A percentile compares a stretch with the other conserved stretches of the same genome.
Conservation (phyloP, 1,140 invertebrate genomes). For the Vollenhovia emeryi region DNA sequence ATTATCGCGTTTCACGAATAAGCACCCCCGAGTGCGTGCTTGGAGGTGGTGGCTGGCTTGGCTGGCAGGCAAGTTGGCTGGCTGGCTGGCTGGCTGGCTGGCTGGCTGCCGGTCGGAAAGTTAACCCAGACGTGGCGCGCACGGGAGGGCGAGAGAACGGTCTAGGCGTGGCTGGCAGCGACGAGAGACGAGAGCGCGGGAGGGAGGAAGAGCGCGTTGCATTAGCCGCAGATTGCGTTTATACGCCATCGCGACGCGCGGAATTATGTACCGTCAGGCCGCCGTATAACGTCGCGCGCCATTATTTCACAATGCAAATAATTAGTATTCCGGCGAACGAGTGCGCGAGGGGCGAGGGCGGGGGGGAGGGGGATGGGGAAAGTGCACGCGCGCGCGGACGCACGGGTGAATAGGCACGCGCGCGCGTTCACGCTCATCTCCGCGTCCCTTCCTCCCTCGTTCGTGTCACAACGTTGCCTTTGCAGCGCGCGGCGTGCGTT, state of each 20-base stretch:
- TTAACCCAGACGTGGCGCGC: constrained; percentile 46
- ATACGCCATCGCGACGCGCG: constrained; percentile 61
- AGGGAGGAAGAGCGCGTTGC: constrained; percentile 46
- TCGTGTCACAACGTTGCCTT: constrained; percentile 40
- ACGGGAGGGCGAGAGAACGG: constrained; percentile 33
- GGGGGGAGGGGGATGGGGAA: background rate
- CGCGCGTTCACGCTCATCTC: constrained; percentile 2
- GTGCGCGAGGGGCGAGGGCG: background rate
- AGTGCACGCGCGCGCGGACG: background rate
- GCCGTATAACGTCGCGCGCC: constrained; percentile 38
- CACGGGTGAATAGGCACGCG: constrained; percentile 44
- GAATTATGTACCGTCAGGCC: constrained; percentile 67
- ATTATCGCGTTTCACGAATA: constrained; percentile 74
- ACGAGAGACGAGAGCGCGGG: background rate
- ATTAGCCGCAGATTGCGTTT: constrained; percentile 69
- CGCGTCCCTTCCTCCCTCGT: constrained; percentile 24
- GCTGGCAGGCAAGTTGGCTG: constrained; percentile 16
- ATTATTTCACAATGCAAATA: constrained; percentile 58
- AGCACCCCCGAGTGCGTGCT: constrained; percentile 63
- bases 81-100: constrained; percentile 18
- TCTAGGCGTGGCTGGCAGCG: constrained; percentile 53
- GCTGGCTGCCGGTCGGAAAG: constrained; percentile 48
- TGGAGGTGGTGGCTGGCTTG: constrained; percentile 38
- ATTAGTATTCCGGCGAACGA: constrained; percentile 64
- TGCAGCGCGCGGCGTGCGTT: constrained; percentile 2